Percentiles rank a stretch among this genome's conserved stretches.
phyloP scores from a whole-genome alignment of 2,797 vertebrate genomes.

The Myiotriccus ornatus region DNA sequence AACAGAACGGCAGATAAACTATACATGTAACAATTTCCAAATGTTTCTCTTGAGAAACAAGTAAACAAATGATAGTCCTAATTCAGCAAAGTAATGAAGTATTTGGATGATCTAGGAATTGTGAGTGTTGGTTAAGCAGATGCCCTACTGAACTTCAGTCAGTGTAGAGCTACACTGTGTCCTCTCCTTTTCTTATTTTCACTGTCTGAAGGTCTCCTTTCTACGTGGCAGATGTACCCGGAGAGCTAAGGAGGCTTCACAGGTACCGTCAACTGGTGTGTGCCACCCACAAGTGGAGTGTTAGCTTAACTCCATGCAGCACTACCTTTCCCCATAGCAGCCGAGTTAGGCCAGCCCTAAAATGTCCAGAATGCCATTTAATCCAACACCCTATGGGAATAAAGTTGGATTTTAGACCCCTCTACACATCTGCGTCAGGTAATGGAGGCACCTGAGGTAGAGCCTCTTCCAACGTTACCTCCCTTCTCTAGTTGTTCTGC shows the following conservation, averaged over 20 bases:
- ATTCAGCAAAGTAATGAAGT: not conserved
- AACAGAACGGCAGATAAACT: not conserved
- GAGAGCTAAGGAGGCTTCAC: not conserved
- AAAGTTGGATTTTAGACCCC: not conserved
- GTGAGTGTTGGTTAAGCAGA: not conserved
- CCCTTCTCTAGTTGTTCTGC: not conserved
- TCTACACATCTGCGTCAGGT: not conserved
- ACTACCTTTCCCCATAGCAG: not conserved
- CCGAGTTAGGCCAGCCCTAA: not conserved
- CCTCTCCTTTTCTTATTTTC: not conserved
- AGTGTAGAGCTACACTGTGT: not conserved
- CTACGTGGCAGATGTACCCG: accelerated
- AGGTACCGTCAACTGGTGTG: not conserved
- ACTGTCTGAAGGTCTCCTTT: not conserved
- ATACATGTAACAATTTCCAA: not conserved
- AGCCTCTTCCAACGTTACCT: not conserved
- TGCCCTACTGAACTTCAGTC: not conserved
- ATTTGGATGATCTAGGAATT: not conserved
- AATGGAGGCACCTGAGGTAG: not conserved
- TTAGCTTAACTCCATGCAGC: not conserved
- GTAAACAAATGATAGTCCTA: not conserved
- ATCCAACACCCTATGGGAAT: not conserved
- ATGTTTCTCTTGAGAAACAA: not conserved
- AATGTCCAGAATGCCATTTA: not conserved
- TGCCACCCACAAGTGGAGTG: not conserved